Base-by-base conservation (phyloP, 35 echinoderm and acorn worm species). In the Diadema setosum region DNA sequence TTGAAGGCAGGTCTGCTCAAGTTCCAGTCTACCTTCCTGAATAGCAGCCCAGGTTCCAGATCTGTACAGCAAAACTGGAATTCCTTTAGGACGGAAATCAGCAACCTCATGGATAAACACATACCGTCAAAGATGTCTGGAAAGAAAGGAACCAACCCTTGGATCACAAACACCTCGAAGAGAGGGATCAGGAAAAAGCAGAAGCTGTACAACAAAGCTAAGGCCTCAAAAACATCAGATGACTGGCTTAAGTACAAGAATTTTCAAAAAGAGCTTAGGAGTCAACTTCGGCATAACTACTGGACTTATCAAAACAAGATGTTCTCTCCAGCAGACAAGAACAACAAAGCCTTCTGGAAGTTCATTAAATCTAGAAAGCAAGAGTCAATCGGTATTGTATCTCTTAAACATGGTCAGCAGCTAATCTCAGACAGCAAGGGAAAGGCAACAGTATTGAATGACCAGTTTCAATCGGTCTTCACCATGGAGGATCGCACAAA, bases 31-130 rank as follows among this genome's bases (percentile, higher is more conserved):
- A 32, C 26, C 17, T 87, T 87, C 30, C 24, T 76, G 21, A 61
- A 18, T 25, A 89, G 44, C 35, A 75, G 82, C 56, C 87, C 87
- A 42, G 16, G 3, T 11, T 89, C 87, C 35, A 34, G 39, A 9
- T n/a, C 64, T 48, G 85, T 87, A 21, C 85, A 56, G 52, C 15
- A 84, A 37, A 90, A 90, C 81, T 90, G 88, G 88, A 34, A 91
- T 46, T 43, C 61, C 55, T 90, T 90, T 46, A 75, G 16, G 75
- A 23, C 55, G 3, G 45, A 82, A 31, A 50, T 90, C 39, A 43
- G 17, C 21, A 21, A 83, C 16, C 78, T 90, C 21, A 90, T 90
- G 81, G 81, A 84, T 8, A 69, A 67, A 12, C 81, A 84, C 39
- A 55, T 90, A 11, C 88, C 88, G 17, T 84, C 88, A 48, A 90